phyloP scores from a whole-genome alignment of 2,888 invertebrate species.

The Caradrina kadenii region DNA sequence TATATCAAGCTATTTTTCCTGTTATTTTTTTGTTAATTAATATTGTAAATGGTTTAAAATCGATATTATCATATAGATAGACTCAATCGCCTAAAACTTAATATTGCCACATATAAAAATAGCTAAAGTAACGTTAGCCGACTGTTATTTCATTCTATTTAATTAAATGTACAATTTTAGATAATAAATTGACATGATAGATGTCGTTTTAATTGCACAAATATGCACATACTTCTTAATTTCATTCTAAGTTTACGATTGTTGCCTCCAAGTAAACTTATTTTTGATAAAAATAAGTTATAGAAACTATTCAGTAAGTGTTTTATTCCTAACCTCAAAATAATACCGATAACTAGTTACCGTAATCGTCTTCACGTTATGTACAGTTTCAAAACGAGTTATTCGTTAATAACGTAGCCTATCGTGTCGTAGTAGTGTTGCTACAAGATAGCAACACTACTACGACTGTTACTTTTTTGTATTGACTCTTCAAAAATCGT shows the following conservation, averaged over 20 bases:
- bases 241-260: slow-evolving; percentile 30
- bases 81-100: slow-evolving; percentile 63
- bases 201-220: slow-evolving; percentile 61
- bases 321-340: background rate
- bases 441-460: too few relatives aligned
- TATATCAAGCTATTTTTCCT: slow-evolving; percentile 65
- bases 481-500: background rate
- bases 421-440: too few relatives aligned
- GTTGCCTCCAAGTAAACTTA: slow-evolving; percentile 46
- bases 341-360: slow-evolving; percentile 3
- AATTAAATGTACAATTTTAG: slow-evolving; percentile 61
- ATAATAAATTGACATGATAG: slow-evolving; percentile 58
- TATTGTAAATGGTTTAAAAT: slow-evolving; percentile 57
- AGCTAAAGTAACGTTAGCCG: slow-evolving; percentile 57
- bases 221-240: slow-evolving; percentile 52
- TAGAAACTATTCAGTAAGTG: too few relatives aligned
- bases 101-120: slow-evolving; percentile 55
- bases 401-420: background rate
- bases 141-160: slow-evolving; percentile 62
- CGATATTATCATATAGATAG: slow-evolving; percentile 66
- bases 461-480: background rate
- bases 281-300: slow-evolving; percentile 38
- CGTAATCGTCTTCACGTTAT: background rate
- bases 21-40: slow-evolving; percentile 55
- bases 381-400: background rate